These are phyloP conservation scores for Gandaritis pyraliata DNA, from an alignment of 2,888 invertebrate genomes.

Conservation along the genomic window DNA sequence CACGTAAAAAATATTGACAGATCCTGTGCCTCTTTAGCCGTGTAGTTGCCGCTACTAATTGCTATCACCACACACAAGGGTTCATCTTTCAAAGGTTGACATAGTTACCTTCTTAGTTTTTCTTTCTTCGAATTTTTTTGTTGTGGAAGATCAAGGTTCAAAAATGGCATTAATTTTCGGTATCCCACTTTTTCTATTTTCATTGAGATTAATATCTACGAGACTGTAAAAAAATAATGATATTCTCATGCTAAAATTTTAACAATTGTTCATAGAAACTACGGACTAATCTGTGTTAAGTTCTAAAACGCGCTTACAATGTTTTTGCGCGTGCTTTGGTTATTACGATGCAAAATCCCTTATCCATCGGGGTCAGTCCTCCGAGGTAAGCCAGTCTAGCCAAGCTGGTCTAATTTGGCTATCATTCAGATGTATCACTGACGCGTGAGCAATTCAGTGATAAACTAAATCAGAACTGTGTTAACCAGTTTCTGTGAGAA, in stretches of 20 bases:
- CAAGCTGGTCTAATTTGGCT: constrained; percentile 5
- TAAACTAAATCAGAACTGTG: background rate
- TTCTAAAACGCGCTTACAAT: background rate
- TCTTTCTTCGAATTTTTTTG: too few relatives aligned
- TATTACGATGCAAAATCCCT: background rate
- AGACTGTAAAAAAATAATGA: background rate
- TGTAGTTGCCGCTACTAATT: too few relatives aligned
- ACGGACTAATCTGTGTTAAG: constrained; percentile 1
- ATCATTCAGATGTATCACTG: constrained; percentile 1
- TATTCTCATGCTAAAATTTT: background rate
- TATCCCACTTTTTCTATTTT: background rate
- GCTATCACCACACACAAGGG: too few relatives aligned
- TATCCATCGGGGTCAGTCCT: constrained; percentile 1
- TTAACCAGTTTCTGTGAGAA: background rate
- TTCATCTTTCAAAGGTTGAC: too few relatives aligned
- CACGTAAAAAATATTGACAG: too few relatives aligned
- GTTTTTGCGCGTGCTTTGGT: background rate
- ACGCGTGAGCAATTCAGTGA: background rate
- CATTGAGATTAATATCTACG: background rate
- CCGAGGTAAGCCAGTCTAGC: constrained; percentile 7
- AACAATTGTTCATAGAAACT: background rate
- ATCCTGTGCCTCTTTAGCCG: too few relatives aligned
- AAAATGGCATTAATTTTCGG: background rate
- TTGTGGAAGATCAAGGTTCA: background rate
- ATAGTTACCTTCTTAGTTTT: too few relatives aligned